These are phyloP conservation scores for Tetraneura akinire DNA, from an alignment of 1,140 invertebrate species.

Conservation along the genomic window DNA sequence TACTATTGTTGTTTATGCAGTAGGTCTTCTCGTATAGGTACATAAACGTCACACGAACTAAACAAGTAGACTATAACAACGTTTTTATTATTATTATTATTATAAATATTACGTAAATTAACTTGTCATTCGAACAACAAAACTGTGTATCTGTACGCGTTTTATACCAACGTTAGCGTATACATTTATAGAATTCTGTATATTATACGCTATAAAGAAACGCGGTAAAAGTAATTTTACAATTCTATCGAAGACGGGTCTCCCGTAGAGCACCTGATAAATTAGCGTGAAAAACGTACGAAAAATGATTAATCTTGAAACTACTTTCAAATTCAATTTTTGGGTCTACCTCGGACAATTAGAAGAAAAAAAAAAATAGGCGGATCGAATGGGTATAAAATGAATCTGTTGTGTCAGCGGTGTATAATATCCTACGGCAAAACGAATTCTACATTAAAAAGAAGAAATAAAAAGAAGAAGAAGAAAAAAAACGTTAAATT, in stretches of 20 bases:
- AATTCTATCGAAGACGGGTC: constrained; percentile 15
- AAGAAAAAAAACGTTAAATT: background rate
- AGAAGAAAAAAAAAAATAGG: background rate
- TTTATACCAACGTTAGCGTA: too few species aligned
- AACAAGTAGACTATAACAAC: too few species aligned
- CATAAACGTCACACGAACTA: too few species aligned
- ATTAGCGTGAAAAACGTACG: constrained; percentile 42
- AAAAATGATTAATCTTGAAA: constrained; percentile 34
- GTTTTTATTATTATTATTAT: background rate
- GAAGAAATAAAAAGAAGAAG: too few species aligned
- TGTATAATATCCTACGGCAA: background rate
- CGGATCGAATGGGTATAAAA: constrained; percentile 8
- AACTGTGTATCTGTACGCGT: too few species aligned
- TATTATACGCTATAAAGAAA: background rate
- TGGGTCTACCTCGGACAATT: background rate
- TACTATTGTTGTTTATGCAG: too few species aligned
- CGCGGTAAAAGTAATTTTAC: constrained; percentile 41
- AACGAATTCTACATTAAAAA: background rate
- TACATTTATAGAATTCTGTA: too few species aligned
- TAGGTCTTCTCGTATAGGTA: too few species aligned
- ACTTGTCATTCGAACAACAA: background rate
- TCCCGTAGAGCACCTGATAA: constrained; percentile 35
- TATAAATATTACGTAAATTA: background rate
- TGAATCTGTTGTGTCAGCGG: background rate
- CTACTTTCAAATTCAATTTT: constrained; percentile 38